Evolutionary conservation across 2,888 invertebrate genomes (phyloP), one percentile per base, ranked within the genome.

Genomic region (Bellardia pandia): DNA sequence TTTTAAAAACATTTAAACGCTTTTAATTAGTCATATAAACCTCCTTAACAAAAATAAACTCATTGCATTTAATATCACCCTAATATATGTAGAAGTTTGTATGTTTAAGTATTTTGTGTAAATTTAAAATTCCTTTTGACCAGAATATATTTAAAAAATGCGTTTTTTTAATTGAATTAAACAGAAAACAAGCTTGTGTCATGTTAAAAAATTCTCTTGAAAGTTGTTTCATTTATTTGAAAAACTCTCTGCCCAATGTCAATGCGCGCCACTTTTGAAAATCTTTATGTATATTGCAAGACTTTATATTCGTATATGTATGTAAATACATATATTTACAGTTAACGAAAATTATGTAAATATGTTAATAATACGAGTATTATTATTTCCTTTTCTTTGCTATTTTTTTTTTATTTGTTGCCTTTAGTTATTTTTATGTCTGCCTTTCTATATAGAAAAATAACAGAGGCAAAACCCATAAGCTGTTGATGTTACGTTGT

Each of bases 401-500:
- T 23, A 23, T 23, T 1, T 23, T 1, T 23, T 23, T 23, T 23
- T 23, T 23, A 23, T 45, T 33, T 14, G 4, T 45, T n/a, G n/a
- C 75, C 48, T 76, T 71, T n/a, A 68, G 68, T n/a, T 83, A 51
- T 51, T 76, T 69, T 69, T 62, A 62, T 76, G 82, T 82, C 60
- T 76, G 82, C 53, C 53, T 58, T 66, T 74, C 37, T 56, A 37
- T 75, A 48, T 33, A 8, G 14, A 23, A 53, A 9, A 53, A 2
- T 13, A 56, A 53, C 58, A 40, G 23, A 60, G 75, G 48, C 33
- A 33, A 58, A 56, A 11, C 23, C 58, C 66, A 48, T 60, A 74
- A 85, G 48, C 68, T 68, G 79, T 85, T 85, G 79, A 85, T 75
- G 85, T 79, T 68, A 85, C 85, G 79, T 85, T 85, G 85, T 75